These are phyloP conservation scores for Cyclura pinguis DNA, from an alignment of 2,797 vertebrate species.

Conservation along the genomic window DNA sequence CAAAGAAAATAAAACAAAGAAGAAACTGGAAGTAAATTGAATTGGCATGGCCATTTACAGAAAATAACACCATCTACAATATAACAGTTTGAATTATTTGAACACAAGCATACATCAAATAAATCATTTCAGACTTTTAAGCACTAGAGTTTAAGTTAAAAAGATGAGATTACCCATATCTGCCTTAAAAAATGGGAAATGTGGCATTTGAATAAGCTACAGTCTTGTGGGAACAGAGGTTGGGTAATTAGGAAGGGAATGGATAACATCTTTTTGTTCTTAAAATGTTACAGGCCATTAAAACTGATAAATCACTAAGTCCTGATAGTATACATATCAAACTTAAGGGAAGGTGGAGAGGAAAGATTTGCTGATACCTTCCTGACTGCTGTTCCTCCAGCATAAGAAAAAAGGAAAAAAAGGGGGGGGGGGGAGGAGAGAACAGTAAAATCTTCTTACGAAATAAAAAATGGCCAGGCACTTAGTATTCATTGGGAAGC, in stretches of 20 bases:
- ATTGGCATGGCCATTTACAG: not conserved
- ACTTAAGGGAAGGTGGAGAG: conserved; percentile 16
- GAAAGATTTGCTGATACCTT: conserved; percentile 31
- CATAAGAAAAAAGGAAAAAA: conserved; percentile 42
- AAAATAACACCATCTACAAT: not conserved
- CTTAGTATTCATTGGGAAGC: conserved; percentile 27
- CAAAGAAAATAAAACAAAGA: conserved; percentile 1
- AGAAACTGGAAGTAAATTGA: not conserved
- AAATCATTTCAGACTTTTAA: conserved; percentile 9
- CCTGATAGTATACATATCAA: conserved; percentile 25
- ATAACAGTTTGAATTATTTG: not conserved
- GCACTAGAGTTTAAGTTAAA: conserved; percentile 26
- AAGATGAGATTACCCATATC: conserved; percentile 34
- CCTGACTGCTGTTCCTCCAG: conserved; percentile 10
- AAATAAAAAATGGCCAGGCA: conserved; percentile 37
- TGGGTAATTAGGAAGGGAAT: conserved; percentile 57
- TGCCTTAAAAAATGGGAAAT: conserved; percentile 43
- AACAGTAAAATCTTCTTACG: conserved; percentile 32
- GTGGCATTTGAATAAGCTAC: conserved; percentile 22
- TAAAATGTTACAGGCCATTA: conserved; percentile 53
- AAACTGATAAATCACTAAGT: conserved; percentile 51
- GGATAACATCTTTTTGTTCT: not conserved
- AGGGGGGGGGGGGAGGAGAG: not conserved
- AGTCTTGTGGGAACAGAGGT: conserved; percentile 27
- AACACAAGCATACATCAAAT: not conserved